phyloP scores from a whole-genome alignment of 1,140 invertebrate genomes.

The Bombus waltoni region DNA sequence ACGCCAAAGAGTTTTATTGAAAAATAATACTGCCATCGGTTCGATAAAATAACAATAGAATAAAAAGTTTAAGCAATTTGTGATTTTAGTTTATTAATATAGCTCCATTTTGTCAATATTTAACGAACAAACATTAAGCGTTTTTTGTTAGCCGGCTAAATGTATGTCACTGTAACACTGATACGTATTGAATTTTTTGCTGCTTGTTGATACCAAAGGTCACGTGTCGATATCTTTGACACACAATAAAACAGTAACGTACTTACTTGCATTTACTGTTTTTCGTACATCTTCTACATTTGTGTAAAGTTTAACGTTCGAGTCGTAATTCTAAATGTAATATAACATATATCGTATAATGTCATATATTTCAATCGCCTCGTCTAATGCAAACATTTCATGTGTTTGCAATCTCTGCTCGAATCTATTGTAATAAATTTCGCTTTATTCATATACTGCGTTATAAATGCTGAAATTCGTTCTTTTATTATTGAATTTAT shows the following conservation, averaged over 20 bases:
- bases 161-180: neutral
- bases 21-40: neutral
- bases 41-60: neutral
- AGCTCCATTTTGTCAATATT: neutral
- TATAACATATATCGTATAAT: neutral
- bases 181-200: conserved; percentile 34
- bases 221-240: conserved; percentile 46
- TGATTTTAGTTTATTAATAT: neutral
- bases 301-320: neutral
- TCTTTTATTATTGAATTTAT: neutral
- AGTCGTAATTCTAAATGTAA: neutral
- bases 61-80: neutral
- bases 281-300: neutral
- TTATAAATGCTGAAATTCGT: too few relatives aligned
- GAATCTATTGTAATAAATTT: neutral
- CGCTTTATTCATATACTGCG: neutral
- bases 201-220: conserved; percentile 38
- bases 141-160: neutral
- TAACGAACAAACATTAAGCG: neutral
- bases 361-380: neutral
- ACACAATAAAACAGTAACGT: conserved; percentile 48
- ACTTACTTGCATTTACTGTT: neutral
- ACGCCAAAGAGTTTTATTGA: too few relatives aligned
- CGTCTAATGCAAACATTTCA: neutral
- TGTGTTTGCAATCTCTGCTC: neutral